These are phyloP conservation scores for Drosophila malerkotliana DNA, from an alignment of 1,140 invertebrate genomes.

Conservation along the genomic window DNA sequence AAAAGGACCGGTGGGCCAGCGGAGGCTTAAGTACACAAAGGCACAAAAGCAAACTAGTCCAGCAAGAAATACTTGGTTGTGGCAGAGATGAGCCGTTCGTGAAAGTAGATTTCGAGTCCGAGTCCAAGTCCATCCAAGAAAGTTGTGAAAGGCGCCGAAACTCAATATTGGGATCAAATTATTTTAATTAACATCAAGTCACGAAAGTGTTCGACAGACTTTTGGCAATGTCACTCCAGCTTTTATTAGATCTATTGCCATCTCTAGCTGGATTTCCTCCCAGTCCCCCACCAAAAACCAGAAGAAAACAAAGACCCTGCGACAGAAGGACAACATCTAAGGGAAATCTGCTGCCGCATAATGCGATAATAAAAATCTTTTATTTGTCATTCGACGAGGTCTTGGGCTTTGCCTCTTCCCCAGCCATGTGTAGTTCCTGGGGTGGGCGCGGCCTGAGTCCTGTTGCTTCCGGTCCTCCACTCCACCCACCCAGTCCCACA, in stretches of 20 bases:
- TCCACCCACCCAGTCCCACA: slow-evolving; percentile 13
- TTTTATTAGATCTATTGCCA: slow-evolving; percentile 1
- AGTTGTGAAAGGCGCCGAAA: slow-evolving; percentile 6
- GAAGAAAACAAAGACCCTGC: slow-evolving; percentile 19
- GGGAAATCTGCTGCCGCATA: slow-evolving; percentile 77
- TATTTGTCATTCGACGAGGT: slow-evolving; percentile 69
- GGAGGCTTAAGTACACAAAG: slow-evolving; percentile 57
- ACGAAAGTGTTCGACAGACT: not conserved
- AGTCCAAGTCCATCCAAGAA: not conserved
- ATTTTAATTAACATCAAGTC: not conserved
- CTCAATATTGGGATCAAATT: slow-evolving; percentile 2
- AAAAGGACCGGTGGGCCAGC: slow-evolving; percentile 25
- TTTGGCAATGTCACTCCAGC: no score
- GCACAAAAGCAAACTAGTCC: slow-evolving; percentile 64
- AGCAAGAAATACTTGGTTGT: slow-evolving; percentile 7
- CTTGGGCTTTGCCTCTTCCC: slow-evolving; percentile 19
- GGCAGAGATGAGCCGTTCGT: slow-evolving; percentile 18
- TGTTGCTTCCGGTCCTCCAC: not conserved
- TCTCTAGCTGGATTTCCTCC: slow-evolving; percentile 12
- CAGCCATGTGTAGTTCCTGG: slow-evolving; percentile 45
- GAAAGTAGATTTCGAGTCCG: slow-evolving; percentile 7
- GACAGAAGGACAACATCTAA: slow-evolving; percentile 38
- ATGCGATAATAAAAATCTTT: slow-evolving; percentile 81
- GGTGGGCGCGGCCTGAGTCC: slow-evolving; percentile 8
- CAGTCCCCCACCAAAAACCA: not conserved